A percentile compares a stretch with the other conserved stretches of the same genome.
Conservation (phyloP, 1,140 invertebrate species). For the Hycleus phaleratus region DNA sequence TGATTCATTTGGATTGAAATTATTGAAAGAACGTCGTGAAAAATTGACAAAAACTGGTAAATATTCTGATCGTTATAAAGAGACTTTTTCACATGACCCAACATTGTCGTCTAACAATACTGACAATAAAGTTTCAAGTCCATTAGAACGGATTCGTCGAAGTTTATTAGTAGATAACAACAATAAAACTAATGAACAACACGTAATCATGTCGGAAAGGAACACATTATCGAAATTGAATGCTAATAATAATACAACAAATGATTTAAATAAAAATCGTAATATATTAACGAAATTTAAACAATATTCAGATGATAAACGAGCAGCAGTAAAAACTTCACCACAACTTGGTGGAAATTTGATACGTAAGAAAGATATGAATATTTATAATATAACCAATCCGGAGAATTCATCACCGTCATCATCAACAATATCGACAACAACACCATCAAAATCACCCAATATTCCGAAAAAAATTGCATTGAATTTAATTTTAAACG, state of each 20-base stretch:
- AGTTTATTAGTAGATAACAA: background rate
- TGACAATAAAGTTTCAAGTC: conserved; percentile 1
- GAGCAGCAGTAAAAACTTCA: background rate
- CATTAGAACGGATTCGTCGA: background rate
- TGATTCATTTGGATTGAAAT: conserved; percentile 26
- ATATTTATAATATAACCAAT: conserved; percentile 21
- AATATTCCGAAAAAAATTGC: conserved; percentile 10
- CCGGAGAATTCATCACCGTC: conserved; percentile 6
- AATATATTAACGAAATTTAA: conserved; percentile 34
- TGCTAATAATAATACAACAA: conserved; percentile 36
- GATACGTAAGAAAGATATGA: conserved; percentile 14
- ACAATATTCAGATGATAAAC: background rate
- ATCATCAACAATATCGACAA: background rate
- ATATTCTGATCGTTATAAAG: conserved; percentile 35
- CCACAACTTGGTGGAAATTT: background rate
- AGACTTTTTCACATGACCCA: conserved; percentile 29
- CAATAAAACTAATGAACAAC: no score
- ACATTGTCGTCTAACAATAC: conserved; percentile 10
- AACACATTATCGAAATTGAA: conserved; percentile 4
- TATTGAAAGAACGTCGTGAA: conserved; percentile 31
- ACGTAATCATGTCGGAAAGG: background rate
- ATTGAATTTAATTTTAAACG: conserved; percentile 24
- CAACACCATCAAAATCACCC: conserved; percentile 1
- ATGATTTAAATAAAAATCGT: conserved; percentile 34
- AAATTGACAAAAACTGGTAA: conserved; percentile 33